A percentile compares a stretch with the other conserved stretches of the same genome.
These are phyloP conservation scores for Drosophila obscura DNA, from an alignment of 1,140 invertebrate genomes.

Conservation along the genomic window DNA sequence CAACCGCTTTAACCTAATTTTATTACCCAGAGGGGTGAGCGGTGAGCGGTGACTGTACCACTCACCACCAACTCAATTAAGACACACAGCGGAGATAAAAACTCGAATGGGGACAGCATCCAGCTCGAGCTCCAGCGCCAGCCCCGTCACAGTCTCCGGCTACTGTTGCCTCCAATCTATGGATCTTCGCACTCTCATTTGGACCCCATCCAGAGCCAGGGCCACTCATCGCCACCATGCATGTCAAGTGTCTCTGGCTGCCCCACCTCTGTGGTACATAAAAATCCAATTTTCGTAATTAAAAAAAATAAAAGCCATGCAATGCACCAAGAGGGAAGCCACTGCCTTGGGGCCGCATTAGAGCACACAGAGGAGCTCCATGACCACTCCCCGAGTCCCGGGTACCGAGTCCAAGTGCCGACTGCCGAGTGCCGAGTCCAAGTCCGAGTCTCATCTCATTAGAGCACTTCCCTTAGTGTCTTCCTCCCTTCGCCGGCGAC, in stretches of 20 bases:
- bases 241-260: slow-evolving; percentile 71
- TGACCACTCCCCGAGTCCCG: no score
- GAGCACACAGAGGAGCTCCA: background rate
- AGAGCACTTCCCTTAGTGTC: slow-evolving; percentile 54
- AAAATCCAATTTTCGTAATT: slow-evolving; percentile 83
- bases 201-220: slow-evolving; percentile 1
- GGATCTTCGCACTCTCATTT: slow-evolving; percentile 39
- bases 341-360: slow-evolving; percentile 14
- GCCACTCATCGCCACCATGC: slow-evolving; percentile 65
- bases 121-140: slow-evolving; percentile 10
- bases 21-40: slow-evolving; percentile 32
- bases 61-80: slow-evolving; percentile 65
- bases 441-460: slow-evolving; percentile 71
- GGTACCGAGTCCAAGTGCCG: background rate
- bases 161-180: no score
- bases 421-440: slow-evolving; percentile 11
- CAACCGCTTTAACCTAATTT: slow-evolving; percentile 78
- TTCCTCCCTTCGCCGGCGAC: slow-evolving; percentile 14
- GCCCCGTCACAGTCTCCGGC: slow-evolving; percentile 21
- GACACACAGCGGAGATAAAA: slow-evolving; percentile 55
- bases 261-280: slow-evolving; percentile 49
- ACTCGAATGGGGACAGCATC: slow-evolving; percentile 56
- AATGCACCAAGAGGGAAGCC: slow-evolving; percentile 12
- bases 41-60: background rate
- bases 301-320: slow-evolving; percentile 73